These are phyloP conservation scores for Miltochrista miniata DNA, from an alignment of 2,888 invertebrate genomes.

Conservation along the genomic window DNA sequence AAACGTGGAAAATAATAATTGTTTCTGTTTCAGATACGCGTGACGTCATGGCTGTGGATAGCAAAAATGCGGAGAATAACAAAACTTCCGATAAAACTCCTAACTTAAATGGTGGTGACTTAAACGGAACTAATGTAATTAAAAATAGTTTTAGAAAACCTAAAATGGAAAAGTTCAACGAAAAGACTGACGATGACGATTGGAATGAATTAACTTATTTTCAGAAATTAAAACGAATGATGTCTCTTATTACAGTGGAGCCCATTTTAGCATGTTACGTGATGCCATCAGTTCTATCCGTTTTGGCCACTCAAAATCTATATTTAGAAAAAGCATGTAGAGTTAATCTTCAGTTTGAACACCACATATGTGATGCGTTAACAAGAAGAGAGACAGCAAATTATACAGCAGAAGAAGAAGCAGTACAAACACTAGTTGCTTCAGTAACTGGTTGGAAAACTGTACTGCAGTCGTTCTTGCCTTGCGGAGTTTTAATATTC, in stretches of 20 bases:
- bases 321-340: constrained; percentile 94
- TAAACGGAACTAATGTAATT: constrained; percentile 63
- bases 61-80: constrained; percentile 55
- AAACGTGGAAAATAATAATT: constrained; percentile 30
- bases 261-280: constrained; percentile 90
- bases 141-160: constrained; percentile 61
- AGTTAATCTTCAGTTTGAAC: constrained; percentile 89
- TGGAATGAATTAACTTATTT: constrained; percentile 80
- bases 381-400: constrained; percentile 88
- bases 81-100: constrained; percentile 54
- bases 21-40: constrained; percentile 59
- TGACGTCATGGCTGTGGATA: constrained; percentile 59
- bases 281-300: constrained; percentile 86
- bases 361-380: constrained; percentile 90
- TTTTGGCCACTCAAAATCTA: constrained; percentile 92
- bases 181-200: constrained; percentile 49
- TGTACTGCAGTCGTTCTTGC: constrained; percentile 91
- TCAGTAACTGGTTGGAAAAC: constrained; percentile 94
- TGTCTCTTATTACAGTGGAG: constrained; percentile 88
- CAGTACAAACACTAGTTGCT: constrained; percentile 89
- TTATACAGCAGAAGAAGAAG: constrained; percentile 83
- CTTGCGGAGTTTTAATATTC: constrained; percentile 91
- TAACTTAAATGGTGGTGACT: constrained; percentile 60
- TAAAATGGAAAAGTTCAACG: constrained; percentile 49
- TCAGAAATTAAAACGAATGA: constrained; percentile 83